Conservation (phyloP, 2,113 vertebrate genomes). For the Canis aureus region DNA sequence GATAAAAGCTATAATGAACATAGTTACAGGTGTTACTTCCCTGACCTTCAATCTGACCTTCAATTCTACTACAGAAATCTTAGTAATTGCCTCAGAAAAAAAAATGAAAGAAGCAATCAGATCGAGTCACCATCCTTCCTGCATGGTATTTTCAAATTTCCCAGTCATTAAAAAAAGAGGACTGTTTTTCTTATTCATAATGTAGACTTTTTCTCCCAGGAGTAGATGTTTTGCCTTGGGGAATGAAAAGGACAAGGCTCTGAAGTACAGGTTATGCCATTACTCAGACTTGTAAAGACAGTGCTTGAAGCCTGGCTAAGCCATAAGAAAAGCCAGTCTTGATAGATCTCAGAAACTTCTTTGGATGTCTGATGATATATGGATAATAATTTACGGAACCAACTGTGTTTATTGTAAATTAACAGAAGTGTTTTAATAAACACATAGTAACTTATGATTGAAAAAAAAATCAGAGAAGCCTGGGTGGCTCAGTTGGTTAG, state of each 20-base stretch:
- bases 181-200: conserved; percentile 86
- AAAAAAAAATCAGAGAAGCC: neutral
- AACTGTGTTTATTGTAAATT: neutral
- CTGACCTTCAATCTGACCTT: conserved; percentile 95
- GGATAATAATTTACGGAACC: neutral
- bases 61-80: conserved; percentile 93
- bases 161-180: conserved; percentile 87
- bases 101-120: conserved; percentile 91
- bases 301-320: conserved; percentile 43
- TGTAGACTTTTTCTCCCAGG: conserved; percentile 94
- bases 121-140: conserved; percentile 89
- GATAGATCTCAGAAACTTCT: neutral
- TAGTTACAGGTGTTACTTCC: conserved; percentile 92
- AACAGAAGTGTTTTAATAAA: conserved; percentile 57
- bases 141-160: conserved; percentile 95
- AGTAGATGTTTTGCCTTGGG: conserved; percentile 94
- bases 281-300: conserved; percentile 86
- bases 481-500: no score
- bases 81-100: conserved; percentile 92
- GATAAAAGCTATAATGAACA: conserved; percentile 94
- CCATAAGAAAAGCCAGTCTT: neutral
- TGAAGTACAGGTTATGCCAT: conserved; percentile 90
- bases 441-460: neutral
- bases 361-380: neutral
- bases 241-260: conserved; percentile 93